Evolutionary conservation across 2,113 vertebrate genomes (phyloP).

Genomic region (Crotophaga sulcirostris): DNA sequence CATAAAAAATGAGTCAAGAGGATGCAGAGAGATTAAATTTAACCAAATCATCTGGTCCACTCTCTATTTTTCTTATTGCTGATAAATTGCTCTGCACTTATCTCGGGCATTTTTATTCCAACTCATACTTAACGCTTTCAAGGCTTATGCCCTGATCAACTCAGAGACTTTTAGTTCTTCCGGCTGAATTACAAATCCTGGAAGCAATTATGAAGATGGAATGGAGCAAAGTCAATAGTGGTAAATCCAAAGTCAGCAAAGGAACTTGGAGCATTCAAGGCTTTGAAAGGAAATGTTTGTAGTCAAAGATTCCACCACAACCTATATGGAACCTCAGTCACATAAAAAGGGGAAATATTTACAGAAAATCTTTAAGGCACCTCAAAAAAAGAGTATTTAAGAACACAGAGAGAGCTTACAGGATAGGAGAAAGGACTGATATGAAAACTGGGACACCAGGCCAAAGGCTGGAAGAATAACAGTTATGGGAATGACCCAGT

Average conservation of each 20-base stretch:
- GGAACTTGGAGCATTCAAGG: background rate
- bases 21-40: background rate
- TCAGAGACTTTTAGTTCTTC: background rate
- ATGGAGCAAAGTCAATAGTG: background rate
- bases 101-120: background rate
- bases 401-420: background rate
- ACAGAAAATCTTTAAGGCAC: background rate
- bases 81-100: background rate
- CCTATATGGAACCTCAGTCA: background rate
- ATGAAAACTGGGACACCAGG: background rate
- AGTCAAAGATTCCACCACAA: background rate
- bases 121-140: background rate
- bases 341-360: background rate
- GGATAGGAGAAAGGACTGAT: background rate
- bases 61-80: background rate
- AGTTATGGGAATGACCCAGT: background rate
- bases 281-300: background rate
- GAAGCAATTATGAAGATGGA: background rate
- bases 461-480: background rate
- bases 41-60: background rate
- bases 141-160: background rate
- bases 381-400: background rate
- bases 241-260: background rate
- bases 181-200: background rate
- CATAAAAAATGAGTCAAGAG: background rate